Conservation (phyloP, 1,140 invertebrate species). For the Saccostrea echinata region DNA sequence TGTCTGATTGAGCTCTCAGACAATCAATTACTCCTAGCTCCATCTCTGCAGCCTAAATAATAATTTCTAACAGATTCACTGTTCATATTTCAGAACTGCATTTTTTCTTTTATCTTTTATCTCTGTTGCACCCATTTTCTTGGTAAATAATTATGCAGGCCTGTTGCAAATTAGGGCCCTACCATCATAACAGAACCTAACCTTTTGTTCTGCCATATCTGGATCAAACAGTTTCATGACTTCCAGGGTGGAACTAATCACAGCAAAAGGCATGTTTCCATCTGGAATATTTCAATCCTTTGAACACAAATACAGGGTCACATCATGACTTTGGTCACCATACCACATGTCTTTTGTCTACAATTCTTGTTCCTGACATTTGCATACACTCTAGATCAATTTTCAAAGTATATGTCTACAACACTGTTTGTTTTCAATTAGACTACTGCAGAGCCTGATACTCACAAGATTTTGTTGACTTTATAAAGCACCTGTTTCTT, state of each 20-base stretch:
- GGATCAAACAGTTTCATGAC: constrained; percentile 7
- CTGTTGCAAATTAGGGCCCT: constrained; percentile 12
- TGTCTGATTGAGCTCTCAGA: not conserved
- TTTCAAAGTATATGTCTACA: not conserved
- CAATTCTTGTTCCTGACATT: not conserved
- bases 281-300: not conserved
- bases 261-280: not conserved
- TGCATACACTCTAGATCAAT: not conserved
- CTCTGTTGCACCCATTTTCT: constrained; percentile 5
- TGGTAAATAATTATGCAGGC: not conserved
- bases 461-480: not conserved
- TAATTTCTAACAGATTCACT: not conserved
- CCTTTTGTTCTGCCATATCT: constrained; percentile 18
- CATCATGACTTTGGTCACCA: not conserved
- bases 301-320: not conserved
- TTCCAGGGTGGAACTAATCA: constrained; percentile 33
- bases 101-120: constrained; percentile 13
- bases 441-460: not conserved
- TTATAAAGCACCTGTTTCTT: not conserved
- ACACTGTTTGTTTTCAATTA: not conserved
- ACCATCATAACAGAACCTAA: not conserved
- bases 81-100: constrained; percentile 12
- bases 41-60: not conserved
- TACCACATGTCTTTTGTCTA: not conserved
- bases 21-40: not conserved